phyloP scores from a whole-genome alignment of 2,797 vertebrate genomes.

The Momotus momota region DNA sequence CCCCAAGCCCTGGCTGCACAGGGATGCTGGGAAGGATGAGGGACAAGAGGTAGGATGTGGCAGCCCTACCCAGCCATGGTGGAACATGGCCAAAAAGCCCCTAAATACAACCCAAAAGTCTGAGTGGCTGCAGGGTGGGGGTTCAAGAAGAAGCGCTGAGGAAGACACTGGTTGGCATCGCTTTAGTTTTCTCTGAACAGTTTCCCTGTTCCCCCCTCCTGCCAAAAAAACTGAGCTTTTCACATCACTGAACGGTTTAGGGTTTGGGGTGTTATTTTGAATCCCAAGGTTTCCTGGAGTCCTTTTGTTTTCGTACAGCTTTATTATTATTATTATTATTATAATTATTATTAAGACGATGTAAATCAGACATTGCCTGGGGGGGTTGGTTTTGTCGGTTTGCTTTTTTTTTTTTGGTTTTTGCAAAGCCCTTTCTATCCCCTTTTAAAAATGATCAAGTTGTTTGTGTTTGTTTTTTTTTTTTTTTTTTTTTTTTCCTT shows the following conservation, averaged over 20 bases:
- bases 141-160: background rate
- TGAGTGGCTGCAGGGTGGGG: background rate
- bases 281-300: slow-evolving; percentile 69
- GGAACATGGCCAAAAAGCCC: background rate
- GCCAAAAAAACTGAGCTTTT: slow-evolving; percentile 37
- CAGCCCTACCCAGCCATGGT: background rate
- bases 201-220: background rate
- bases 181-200: background rate
- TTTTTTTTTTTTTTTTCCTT: too few relatives aligned
- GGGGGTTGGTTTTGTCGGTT: too few relatives aligned
- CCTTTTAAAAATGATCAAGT: too few relatives aligned
- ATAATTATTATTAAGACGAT: slow-evolving; percentile 62
- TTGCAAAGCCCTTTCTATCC: too few relatives aligned
- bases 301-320: slow-evolving; percentile 62
- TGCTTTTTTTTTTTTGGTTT: too few relatives aligned
- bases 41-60: fast-evolving
- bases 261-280: slow-evolving; percentile 23
- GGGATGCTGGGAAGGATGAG: background rate
- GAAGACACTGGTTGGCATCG: fast-evolving
- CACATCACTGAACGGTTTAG: slow-evolving; percentile 71
- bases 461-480: too few relatives aligned
- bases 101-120: background rate
- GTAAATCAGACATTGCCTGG: too few relatives aligned
- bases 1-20: too few relatives aligned
- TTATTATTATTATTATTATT: slow-evolving; percentile 69